Conservation (phyloP, 1,140 invertebrate species). For the Cylas formicarius region DNA sequence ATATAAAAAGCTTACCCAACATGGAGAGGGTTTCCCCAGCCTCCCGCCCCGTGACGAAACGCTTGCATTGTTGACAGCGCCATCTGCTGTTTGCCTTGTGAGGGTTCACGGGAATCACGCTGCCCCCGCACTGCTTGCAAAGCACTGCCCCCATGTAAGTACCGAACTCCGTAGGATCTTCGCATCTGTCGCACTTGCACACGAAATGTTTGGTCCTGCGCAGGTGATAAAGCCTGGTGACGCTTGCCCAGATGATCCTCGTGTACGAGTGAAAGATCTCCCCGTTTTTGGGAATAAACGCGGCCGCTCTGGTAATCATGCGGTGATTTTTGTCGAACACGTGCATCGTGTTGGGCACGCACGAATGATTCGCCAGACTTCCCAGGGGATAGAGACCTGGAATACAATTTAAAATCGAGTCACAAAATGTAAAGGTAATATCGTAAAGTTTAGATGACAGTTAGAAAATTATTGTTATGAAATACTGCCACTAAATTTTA, state of each 20-base stretch:
- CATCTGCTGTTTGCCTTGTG: constrained; percentile 43
- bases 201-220: constrained; percentile 65
- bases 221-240: constrained; percentile 56
- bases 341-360: constrained; percentile 66
- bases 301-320: constrained; percentile 56
- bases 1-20: constrained; percentile 12
- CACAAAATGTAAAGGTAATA: constrained; percentile 2
- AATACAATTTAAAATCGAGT: constrained; percentile 2
- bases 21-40: constrained; percentile 36
- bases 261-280: constrained; percentile 70
- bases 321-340: constrained; percentile 51
- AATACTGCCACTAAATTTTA: too few species aligned
- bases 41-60: constrained; percentile 40
- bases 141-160: constrained; percentile 42
- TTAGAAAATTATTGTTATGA: too few species aligned
- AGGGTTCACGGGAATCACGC: constrained; percentile 42
- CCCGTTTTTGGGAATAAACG: constrained; percentile 53
- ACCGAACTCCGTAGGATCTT: constrained; percentile 55
- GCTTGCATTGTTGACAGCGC: constrained; percentile 46
- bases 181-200: constrained; percentile 55
- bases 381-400: constrained; percentile 60
- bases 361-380: constrained; percentile 67
- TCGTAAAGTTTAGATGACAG: too few species aligned
- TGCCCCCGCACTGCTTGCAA: constrained; percentile 45
- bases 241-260: constrained; percentile 64